A percentile compares a stretch with the other conserved stretches of the same genome.
These are phyloP conservation scores for Malacoctenus gilli DNA, from an alignment of 2,797 vertebrate species.

Conservation along the genomic window DNA sequence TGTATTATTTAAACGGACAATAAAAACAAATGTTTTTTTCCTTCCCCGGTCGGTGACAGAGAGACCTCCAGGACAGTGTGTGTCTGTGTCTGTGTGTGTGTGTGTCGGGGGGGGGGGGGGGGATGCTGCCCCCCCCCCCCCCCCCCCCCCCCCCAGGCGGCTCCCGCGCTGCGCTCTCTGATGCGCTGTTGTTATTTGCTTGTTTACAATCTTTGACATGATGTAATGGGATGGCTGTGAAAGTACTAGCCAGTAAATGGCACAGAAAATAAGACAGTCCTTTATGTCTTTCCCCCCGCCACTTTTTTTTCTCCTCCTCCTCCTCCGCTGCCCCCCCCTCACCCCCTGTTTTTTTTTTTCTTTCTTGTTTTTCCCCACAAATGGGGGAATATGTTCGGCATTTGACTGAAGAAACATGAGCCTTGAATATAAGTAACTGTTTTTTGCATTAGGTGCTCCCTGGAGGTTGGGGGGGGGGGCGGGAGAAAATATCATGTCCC, in stretches of 20 bases:
- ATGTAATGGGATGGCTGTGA: constrained; percentile 83
- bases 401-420: constrained; percentile 90
- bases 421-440: constrained; percentile 93
- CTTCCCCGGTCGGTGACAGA: constrained; percentile 36
- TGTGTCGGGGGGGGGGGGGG: no score
- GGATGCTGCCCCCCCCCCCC: no score
- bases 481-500: constrained; percentile 91
- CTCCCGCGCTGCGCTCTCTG: constrained; percentile 55
- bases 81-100: no score
- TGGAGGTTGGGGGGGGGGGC: constrained; percentile 88
- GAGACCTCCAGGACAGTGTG: constrained; percentile 44
- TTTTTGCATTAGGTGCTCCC: constrained; percentile 96
- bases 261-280: constrained; percentile 80
- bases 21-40: constrained; percentile 78
- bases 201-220: constrained; percentile 85
- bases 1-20: constrained; percentile 77
- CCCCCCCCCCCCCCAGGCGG: no score
- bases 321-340: constrained; percentile 1
- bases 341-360: constrained; percentile 10
- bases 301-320: constrained; percentile 12
- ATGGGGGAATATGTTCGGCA: constrained; percentile 83
- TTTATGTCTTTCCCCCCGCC: constrained; percentile 74
- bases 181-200: constrained; percentile 84
- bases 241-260: constrained; percentile 81
- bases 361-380: constrained; percentile 48